Evolutionary conservation across 2,113 vertebrate species (phyloP).

Genomic region (Sisor rabdophorus): DNA sequence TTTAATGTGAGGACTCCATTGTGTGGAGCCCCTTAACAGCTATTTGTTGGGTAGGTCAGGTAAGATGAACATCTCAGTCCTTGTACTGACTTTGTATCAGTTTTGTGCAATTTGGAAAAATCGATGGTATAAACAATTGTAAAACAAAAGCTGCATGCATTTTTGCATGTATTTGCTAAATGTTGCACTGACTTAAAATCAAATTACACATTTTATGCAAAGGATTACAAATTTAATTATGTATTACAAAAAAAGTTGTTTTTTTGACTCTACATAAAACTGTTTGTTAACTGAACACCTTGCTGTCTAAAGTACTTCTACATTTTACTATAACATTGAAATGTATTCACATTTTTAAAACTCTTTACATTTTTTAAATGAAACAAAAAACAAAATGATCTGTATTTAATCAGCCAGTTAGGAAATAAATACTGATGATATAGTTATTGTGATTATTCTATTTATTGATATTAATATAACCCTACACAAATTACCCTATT

Average conservation of each 20-base stretch:
- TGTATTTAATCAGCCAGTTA: background rate
- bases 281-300: background rate
- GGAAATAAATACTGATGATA: background rate
- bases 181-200: background rate
- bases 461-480: background rate
- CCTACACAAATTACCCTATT: background rate
- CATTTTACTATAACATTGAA: background rate
- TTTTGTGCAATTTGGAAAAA: conserved; percentile 53
- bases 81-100: conserved; percentile 46
- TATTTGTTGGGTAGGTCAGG: conserved; percentile 69
- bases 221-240: conserved; percentile 2
- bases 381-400: background rate
- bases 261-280: background rate
- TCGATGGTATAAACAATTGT: conserved; percentile 34
- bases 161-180: background rate
- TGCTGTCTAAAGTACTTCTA: background rate
- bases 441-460: background rate
- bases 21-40: conserved; percentile 63
- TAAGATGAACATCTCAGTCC: conserved; percentile 62
- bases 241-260: too few relatives aligned
- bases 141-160: conserved; percentile 9
- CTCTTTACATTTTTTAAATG: background rate
- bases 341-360: background rate
- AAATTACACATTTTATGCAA: background rate
- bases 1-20: conserved; percentile 59